These are phyloP conservation scores for Rachycentron canadum DNA, from an alignment of 2,797 vertebrate genomes.

Conservation along the genomic window DNA sequence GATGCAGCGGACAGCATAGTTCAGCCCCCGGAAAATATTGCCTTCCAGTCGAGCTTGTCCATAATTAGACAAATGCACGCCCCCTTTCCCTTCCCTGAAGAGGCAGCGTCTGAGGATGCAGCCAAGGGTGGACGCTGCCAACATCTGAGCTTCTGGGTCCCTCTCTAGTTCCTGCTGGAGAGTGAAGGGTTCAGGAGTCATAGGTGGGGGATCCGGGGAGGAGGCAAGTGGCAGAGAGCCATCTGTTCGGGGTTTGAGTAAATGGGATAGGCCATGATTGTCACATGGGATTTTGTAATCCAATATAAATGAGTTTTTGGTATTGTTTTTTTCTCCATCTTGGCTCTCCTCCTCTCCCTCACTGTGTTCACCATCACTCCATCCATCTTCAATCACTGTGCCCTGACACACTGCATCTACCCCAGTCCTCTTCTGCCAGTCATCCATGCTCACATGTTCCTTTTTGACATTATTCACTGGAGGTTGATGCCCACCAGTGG, in stretches of 20 bases:
- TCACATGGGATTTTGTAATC: slow-evolving; percentile 84
- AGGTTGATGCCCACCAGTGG: slow-evolving; percentile 60
- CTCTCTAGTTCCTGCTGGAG: slow-evolving; percentile 90
- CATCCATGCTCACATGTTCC: slow-evolving; percentile 78
- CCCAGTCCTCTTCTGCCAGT: slow-evolving; percentile 78
- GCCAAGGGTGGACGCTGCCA: slow-evolving; percentile 86
- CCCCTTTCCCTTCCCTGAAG: slow-evolving; percentile 91
- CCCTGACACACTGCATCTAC: slow-evolving; percentile 74
- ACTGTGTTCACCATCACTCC: slow-evolving; percentile 86
- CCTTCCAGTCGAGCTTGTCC: slow-evolving; percentile 90
- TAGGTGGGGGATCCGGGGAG: slow-evolving; percentile 76
- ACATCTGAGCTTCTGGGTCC: slow-evolving; percentile 88
- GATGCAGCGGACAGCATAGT: slow-evolving; percentile 89
- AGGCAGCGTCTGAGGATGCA: slow-evolving; percentile 90
- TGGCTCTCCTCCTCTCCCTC: slow-evolving; percentile 87
- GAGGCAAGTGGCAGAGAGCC: slow-evolving; percentile 82
- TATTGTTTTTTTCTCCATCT: slow-evolving; percentile 41
- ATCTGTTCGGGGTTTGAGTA: slow-evolving; percentile 80
- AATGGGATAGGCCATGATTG: slow-evolving; percentile 86
- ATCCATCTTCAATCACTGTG: slow-evolving; percentile 82
- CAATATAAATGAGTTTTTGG: slow-evolving; percentile 56
- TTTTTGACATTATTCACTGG: slow-evolving; percentile 68
- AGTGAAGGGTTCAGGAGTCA: slow-evolving; percentile 81
- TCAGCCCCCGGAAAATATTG: slow-evolving; percentile 89
- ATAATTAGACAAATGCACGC: slow-evolving; percentile 89